phyloP scores from a whole-genome alignment of 2,888 invertebrate genomes.

The Agrypnus murinus region DNA sequence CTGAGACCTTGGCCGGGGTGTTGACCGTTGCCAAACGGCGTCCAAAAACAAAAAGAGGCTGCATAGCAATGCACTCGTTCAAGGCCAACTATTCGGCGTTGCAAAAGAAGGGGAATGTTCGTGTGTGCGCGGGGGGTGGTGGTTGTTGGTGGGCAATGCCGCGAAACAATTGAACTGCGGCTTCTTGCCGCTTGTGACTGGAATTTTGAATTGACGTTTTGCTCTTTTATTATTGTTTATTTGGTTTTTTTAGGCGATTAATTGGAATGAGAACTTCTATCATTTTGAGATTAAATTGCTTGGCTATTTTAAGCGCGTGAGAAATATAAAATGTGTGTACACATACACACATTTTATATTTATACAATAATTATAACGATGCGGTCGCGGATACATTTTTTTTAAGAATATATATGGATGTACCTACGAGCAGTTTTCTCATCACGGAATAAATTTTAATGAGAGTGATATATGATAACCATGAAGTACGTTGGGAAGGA shows the following conservation, averaged over 20 bases:
- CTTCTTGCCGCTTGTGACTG: constrained; percentile 69
- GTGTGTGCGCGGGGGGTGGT: constrained; percentile 57
- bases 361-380: too few species aligned
- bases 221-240: constrained; percentile 69
- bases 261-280: constrained; percentile 69
- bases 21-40: constrained; percentile 72
- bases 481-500: too few species aligned
- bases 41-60: constrained; percentile 71
- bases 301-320: constrained; percentile 59
- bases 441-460: too few species aligned
- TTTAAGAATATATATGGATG: too few species aligned
- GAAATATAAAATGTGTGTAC: constrained; percentile 50
- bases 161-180: constrained; percentile 72
- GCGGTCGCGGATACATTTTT: too few species aligned
- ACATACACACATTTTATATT: too few species aligned
- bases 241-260: constrained; percentile 70
- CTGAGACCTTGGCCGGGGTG: constrained; percentile 71
- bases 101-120: constrained; percentile 58
- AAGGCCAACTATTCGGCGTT: constrained; percentile 71
- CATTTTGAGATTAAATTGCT: constrained; percentile 68
- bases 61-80: constrained; percentile 72
- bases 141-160: too few species aligned
- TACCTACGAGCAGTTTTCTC: too few species aligned
- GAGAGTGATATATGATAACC: too few species aligned
- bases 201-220: constrained; percentile 70